Conservation (phyloP, 2,797 vertebrate genomes). For the Chiroxiphia lanceolata region DNA sequence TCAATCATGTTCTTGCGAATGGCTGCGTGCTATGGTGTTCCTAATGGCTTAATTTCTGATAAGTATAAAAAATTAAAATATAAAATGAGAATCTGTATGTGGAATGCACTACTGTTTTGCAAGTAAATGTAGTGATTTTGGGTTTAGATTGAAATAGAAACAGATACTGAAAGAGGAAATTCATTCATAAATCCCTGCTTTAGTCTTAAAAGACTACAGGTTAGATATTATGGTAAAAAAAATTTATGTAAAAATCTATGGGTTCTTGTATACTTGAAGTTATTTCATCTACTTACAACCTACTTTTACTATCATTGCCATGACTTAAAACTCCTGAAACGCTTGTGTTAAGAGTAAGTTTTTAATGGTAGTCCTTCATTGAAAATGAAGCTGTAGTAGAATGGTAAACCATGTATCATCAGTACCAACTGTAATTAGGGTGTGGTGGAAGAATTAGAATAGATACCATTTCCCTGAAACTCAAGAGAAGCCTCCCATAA, state of each 20-base stretch:
- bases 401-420: not conserved
- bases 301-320: not conserved
- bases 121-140: not conserved
- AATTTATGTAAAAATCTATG: not conserved
- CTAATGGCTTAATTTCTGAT: not conserved
- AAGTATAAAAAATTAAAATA: not conserved
- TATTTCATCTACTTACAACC: not conserved
- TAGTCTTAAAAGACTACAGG: not conserved
- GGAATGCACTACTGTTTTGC: not conserved
- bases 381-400: not conserved
- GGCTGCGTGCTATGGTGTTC: not conserved
- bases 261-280: not conserved
- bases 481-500: not conserved
- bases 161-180: not conserved
- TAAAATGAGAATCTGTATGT: not conserved
- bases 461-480: not conserved
- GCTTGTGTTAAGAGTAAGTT: not conserved
- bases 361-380: not conserved
- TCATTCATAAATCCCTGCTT: not conserved
- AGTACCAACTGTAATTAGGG: not conserved
- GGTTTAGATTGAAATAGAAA: not conserved
- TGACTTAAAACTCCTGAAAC: not conserved
- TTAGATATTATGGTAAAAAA: not conserved
- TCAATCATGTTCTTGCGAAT: not conserved
- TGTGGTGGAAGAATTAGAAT: not conserved